A percentile compares a stretch with the other conserved stretches of the same genome.
These are phyloP conservation scores for Leptothorax acervorum DNA, from an alignment of 2,888 invertebrate species.

Conservation along the genomic window DNA sequence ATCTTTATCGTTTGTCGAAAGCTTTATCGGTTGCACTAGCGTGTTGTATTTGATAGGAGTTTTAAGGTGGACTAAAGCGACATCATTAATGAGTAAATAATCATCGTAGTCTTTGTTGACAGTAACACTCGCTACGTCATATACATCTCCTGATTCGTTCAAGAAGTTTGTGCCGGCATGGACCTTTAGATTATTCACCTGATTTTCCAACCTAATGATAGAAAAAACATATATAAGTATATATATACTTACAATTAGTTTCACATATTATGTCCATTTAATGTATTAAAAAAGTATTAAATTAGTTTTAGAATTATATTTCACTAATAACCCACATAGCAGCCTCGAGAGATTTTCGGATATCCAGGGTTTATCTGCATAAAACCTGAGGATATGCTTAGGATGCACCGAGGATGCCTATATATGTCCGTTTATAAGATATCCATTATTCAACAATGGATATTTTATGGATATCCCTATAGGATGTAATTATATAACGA, in stretches of 20 bases:
- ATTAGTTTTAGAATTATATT: neutral
- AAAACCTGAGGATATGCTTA: too few species aligned
- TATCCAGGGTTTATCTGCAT: too few species aligned
- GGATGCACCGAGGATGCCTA: too few species aligned
- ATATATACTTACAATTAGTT: neutral
- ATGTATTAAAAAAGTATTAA: neutral
- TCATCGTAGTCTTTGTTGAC: slow-evolving; percentile 63
- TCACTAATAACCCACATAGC: too few species aligned
- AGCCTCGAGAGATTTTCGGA: too few species aligned
- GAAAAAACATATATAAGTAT: neutral
- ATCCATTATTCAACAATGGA: too few species aligned
- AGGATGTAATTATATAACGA: too few species aligned
- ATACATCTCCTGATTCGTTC: slow-evolving; percentile 27
- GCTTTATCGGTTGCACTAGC: slow-evolving; percentile 72
- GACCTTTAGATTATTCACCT: neutral
- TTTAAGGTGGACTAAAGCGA: slow-evolving; percentile 75
- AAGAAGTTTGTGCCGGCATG: slow-evolving; percentile 61
- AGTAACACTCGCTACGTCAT: slow-evolving; percentile 13
- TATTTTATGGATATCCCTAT: too few species aligned
- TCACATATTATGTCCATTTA: neutral
- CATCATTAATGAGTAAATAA: slow-evolving; percentile 68
- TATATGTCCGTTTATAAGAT: too few species aligned
- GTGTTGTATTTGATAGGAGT: slow-evolving; percentile 69
- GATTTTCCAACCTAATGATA: neutral
- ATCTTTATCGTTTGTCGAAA: slow-evolving; percentile 62